Evolutionary conservation across 2,113 vertebrate genomes (phyloP).

Genomic region (Podilymbus podiceps): DNA sequence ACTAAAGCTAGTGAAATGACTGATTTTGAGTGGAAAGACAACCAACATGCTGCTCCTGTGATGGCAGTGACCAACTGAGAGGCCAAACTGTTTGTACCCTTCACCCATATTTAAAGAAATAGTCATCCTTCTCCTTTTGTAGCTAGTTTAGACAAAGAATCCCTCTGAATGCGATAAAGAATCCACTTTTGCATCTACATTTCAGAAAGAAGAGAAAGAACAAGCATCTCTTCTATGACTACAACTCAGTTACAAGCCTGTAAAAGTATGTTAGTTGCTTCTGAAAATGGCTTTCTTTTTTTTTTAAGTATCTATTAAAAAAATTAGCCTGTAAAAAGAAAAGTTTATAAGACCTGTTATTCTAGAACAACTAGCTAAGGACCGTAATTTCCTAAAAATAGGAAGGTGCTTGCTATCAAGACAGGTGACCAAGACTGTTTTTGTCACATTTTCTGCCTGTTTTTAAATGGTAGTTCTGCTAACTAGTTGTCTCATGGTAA

Average conservation of each 20-base stretch:
- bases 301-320: not conserved
- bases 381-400: not conserved
- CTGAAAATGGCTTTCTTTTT: not conserved
- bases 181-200: not conserved
- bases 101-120: not conserved
- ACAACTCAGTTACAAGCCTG: not conserved
- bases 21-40: not conserved
- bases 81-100: not conserved
- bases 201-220: not conserved
- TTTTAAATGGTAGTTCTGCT: not conserved
- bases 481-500: not conserved
- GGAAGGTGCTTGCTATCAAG: not conserved
- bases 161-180: not conserved
- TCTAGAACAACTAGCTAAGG: not conserved
- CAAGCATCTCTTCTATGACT: not conserved
- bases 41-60: not conserved
- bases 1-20: not conserved
- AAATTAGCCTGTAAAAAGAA: not conserved
- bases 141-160: not conserved
- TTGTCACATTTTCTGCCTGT: not conserved
- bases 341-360: not conserved
- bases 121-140: not conserved
- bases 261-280: not conserved
- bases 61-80: not conserved
- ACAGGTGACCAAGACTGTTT: not conserved